Percentiles rank a stretch among this genome's conserved stretches.
Conservation (phyloP, 2,113 vertebrate species). For the Sigmodon hispidus region DNA sequence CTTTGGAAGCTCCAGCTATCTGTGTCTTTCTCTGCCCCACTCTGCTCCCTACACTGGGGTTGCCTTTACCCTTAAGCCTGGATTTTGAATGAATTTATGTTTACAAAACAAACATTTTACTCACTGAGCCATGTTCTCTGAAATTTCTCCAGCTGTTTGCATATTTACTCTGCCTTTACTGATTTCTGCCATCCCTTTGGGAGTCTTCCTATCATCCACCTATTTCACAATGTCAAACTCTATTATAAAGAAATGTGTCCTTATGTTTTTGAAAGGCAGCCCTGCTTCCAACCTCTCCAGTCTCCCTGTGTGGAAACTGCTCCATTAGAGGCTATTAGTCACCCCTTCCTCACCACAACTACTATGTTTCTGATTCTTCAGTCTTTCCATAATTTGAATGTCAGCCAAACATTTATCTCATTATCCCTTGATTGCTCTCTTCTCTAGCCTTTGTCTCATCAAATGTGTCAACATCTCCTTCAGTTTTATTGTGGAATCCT, state of each 20-base stretch:
- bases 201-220: too few species aligned
- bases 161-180: background rate
- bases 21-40: background rate
- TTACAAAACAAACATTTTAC: background rate
- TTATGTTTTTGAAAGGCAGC: background rate
- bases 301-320: background rate
- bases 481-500: background rate
- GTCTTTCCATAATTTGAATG: background rate
- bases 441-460: background rate
- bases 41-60: background rate
- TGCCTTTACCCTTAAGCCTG: background rate
- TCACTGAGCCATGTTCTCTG: background rate
- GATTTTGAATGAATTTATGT: background rate
- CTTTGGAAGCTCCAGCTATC: background rate
- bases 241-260: background rate
- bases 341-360: background rate
- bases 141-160: background rate
- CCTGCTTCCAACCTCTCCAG: background rate
- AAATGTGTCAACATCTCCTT: background rate
- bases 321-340: background rate
- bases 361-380: background rate
- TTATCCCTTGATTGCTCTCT: background rate
- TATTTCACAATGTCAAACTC: background rate
- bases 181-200: background rate
- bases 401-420: background rate